Evolutionary conservation across 2,888 invertebrate genomes (phyloP).

Genomic region (Cheilosia urbana): DNA sequence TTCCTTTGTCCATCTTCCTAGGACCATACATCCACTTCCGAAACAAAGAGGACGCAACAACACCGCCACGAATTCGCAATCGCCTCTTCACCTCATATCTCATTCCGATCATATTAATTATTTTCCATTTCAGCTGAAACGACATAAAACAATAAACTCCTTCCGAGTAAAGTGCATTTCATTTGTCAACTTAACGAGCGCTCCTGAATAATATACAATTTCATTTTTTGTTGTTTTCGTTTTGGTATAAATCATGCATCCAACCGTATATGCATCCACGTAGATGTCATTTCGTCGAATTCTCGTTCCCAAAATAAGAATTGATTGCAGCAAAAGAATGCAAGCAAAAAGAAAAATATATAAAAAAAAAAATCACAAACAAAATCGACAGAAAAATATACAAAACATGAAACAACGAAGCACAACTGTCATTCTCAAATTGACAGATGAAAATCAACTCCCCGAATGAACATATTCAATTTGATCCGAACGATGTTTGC

Average conservation of each 20-base stretch:
- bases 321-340: constrained; percentile 73
- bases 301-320: constrained; percentile 72
- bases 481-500: constrained; percentile 76
- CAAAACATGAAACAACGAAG: constrained; percentile 72
- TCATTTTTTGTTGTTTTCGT: constrained; percentile 1
- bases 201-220: constrained; percentile 41
- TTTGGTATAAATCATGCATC: constrained; percentile 42
- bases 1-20: too few species aligned
- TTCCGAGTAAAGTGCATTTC: constrained; percentile 67
- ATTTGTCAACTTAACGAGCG: constrained; percentile 73
- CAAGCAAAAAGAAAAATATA: constrained; percentile 38
- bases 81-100: constrained; percentile 41
- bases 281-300: constrained; percentile 68
- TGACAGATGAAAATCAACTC: constrained; percentile 77
- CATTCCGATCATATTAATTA: constrained; percentile 71
- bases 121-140: constrained; percentile 71
- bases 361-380: constrained; percentile 1
- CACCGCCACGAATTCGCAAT: constrained; percentile 14
- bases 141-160: constrained; percentile 74
- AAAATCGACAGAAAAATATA: constrained; percentile 63
- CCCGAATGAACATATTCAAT: constrained; percentile 77
- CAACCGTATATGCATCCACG: constrained; percentile 63
- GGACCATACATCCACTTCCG: too few species aligned
- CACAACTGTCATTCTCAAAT: constrained; percentile 76
- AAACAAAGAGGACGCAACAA: not conserved